Percentiles rank a stretch among this genome's conserved stretches.
phyloP scores from a whole-genome alignment of 2,113 vertebrate genomes.

The Percina caprodes region DNA sequence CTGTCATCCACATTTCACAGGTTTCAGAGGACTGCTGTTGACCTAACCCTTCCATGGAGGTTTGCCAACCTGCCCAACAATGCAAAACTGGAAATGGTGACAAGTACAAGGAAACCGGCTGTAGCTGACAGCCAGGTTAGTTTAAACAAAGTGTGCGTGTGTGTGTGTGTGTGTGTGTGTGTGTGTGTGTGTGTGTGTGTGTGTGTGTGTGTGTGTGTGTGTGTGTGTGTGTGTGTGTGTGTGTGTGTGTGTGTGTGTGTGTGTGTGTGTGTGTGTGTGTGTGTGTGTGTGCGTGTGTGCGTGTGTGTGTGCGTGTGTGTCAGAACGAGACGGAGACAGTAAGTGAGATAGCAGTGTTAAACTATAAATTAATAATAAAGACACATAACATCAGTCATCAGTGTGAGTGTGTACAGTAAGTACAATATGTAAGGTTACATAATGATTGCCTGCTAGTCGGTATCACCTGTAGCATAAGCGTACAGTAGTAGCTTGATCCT shows the following conservation, averaged over 20 bases:
- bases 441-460: not conserved
- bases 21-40: constrained; percentile 94
- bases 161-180: not conserved
- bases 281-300: not conserved
- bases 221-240: not conserved
- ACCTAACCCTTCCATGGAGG: constrained; percentile 93
- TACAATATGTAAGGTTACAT: not conserved
- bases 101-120: constrained; percentile 80
- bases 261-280: not conserved
- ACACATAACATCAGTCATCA: not conserved
- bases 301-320: not conserved
- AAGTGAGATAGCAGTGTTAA: not conserved
- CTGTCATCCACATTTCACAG: constrained; percentile 72
- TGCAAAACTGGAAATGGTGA: constrained; percentile 97
- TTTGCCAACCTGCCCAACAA: constrained; percentile 97
- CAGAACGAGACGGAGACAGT: not conserved
- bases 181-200: not conserved
- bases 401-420: not conserved
- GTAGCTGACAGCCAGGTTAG: constrained; percentile 84
- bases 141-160: constrained; percentile 1
- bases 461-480: not conserved
- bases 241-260: not conserved
- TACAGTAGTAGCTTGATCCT: not conserved
- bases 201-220: not conserved
- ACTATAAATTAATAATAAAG: not conserved